Percentiles rank a stretch among this genome's conserved stretches.
phyloP scores from a whole-genome alignment of 2,797 vertebrate species.

The Sciurus carolinensis region DNA sequence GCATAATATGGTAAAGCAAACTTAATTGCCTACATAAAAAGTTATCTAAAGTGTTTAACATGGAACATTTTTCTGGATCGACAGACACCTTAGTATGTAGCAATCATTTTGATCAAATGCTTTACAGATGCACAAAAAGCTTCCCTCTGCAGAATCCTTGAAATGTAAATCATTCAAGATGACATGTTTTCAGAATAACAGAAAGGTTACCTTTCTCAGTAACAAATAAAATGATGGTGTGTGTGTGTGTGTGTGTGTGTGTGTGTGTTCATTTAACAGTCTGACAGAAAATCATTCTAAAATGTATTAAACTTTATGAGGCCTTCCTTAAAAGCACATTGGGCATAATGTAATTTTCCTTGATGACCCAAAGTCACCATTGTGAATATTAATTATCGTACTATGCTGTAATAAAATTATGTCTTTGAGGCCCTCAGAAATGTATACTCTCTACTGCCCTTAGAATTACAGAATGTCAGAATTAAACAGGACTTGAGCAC shows the following conservation, averaged over 20 bases:
- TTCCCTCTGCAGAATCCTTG: neutral
- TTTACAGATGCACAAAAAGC: neutral
- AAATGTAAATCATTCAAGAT: constrained; percentile 17
- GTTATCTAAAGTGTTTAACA: constrained; percentile 8
- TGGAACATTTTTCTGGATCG: neutral
- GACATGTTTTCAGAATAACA: constrained; percentile 22
- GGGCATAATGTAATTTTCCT: constrained; percentile 75
- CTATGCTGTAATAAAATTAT: constrained; percentile 30
- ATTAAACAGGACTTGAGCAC: neutral
- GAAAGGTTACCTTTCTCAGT: constrained; percentile 1
- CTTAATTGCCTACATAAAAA: neutral
- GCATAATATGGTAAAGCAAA: neutral
- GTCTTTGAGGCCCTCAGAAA: constrained; percentile 17
- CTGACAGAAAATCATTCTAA: constrained; percentile 74
- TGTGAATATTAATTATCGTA: constrained; percentile 78
- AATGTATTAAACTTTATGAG: constrained; percentile 75
- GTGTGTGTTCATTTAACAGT: constrained; percentile 54
- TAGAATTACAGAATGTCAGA: constrained; percentile 35
- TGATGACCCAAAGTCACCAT: constrained; percentile 61
- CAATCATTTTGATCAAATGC: neutral
- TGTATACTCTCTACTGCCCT: neutral
- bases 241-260: neutral
- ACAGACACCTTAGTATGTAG: neutral
- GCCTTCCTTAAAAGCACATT: constrained; percentile 76
- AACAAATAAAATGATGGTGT: neutral